Base-by-base conservation (phyloP, 2,113 vertebrate species). In the Nyctibius bracteatus region DNA sequence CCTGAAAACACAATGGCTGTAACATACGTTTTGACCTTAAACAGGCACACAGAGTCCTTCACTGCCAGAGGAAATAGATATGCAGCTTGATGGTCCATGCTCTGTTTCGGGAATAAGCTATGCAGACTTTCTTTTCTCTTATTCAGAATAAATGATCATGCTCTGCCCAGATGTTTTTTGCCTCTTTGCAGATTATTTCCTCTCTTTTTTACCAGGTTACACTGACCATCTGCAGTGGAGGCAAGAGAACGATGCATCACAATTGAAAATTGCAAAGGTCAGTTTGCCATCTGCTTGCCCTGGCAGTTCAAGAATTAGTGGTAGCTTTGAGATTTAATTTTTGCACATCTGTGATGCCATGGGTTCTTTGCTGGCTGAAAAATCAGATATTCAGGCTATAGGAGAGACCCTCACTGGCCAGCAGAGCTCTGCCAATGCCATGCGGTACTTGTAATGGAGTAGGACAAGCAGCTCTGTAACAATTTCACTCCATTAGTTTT, bases 361-460 rank as follows among this genome's bases (percentile, higher is more conserved):
- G 33, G n/a, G 14, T 14, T 52, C n/a, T 81, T 51, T 87, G n/a
- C 46, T 81, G 65, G 18, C 22, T 81, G 46, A 46, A 88, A 90
- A 87, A 85, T 33, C 47, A 71, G 46, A 41, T n/a, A n/a, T 44
- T 67, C 37, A 44, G 52, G 28, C 33, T 25, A 24, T 1, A 52
- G 18, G 35, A 75, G 23, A 72, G 30, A 43, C 17, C 20, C 33
- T 35, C 0, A 0, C 16, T 25, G 24, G 22, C 14, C 0, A 3
- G 51, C 1, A 2, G 52, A 41, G 27, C 22, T 63, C 37, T 22
- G 57, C 12, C 20, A 33, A 39, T 35, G 59, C 14, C 37, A 19
- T 49, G 61, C 0, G 0, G 11, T 25, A 44, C 51, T 22, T 73
- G 25, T 33, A 37, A 67, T 1, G 4, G 11, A 77, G 27, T 8